Evolutionary conservation across 2,797 vertebrate species (phyloP).

Genomic region (Steatocranus sp.): DNA sequence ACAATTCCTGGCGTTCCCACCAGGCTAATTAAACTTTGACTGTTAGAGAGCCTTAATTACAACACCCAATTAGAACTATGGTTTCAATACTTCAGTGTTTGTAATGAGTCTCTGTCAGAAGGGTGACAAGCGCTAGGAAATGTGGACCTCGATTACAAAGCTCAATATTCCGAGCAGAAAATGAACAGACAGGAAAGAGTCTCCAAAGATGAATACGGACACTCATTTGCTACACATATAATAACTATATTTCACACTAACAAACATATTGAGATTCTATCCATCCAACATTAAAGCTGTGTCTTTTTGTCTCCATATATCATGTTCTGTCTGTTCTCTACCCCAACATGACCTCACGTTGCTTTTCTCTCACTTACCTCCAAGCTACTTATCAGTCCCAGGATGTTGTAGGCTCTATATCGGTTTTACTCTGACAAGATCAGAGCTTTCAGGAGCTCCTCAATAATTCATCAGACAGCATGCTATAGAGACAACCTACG

Average conservation of each 20-base stretch:
- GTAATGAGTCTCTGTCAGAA: slow-evolving; percentile 53
- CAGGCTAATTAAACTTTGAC: slow-evolving; percentile 73
- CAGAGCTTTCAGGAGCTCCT: slow-evolving; percentile 48
- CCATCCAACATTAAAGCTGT: background rate
- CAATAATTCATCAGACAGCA: slow-evolving; percentile 57
- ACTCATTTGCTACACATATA: background rate
- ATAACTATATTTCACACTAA: background rate
- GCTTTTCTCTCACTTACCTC: slow-evolving; percentile 10
- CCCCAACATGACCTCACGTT: slow-evolving; percentile 14
- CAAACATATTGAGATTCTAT: background rate
- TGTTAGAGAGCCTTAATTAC: slow-evolving; percentile 68
- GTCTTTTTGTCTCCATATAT: background rate
- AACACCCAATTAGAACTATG: slow-evolving; percentile 65
- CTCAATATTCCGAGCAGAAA: background rate
- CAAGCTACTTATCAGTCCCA: slow-evolving; percentile 44
- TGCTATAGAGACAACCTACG: slow-evolving; percentile 20
- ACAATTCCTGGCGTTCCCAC: slow-evolving; percentile 45
- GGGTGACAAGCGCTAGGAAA: background rate
- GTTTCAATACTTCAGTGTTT: slow-evolving; percentile 35
- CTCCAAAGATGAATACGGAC: background rate
- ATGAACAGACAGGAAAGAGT: background rate
- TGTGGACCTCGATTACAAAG: slow-evolving; percentile 2
- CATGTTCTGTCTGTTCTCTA: background rate
- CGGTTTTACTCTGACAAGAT: slow-evolving; percentile 51
- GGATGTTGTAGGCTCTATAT: slow-evolving; percentile 36